Percentiles rank a stretch among this genome's conserved stretches.
Conservation (phyloP, 53 echinoderm and acorn worm genomes). For the Apostichopus leukothele region DNA sequence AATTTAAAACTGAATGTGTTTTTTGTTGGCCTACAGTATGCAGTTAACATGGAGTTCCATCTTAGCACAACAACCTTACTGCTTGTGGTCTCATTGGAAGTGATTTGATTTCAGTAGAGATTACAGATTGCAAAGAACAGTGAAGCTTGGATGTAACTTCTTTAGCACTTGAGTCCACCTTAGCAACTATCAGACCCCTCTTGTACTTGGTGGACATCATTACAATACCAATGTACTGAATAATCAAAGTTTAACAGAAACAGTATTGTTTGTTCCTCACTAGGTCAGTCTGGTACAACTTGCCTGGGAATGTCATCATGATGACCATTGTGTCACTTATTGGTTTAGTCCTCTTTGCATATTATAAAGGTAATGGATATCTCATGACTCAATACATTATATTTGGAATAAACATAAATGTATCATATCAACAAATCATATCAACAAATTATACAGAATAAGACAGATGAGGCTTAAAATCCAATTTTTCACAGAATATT, state of each 20-base stretch:
- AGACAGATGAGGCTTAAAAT: no score
- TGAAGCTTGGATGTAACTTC: no score
- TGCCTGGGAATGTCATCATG: constrained; percentile 85
- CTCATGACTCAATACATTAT: neutral
- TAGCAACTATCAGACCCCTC: neutral
- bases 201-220: neutral
- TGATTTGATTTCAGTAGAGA: no score
- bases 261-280: constrained; percentile 4
- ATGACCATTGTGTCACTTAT: constrained; percentile 71
- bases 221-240: neutral
- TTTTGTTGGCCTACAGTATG: neutral
- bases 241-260: neutral
- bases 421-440: no score
- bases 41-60: neutral
- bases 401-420: no score
- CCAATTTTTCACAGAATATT: no score
- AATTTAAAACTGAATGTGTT: no score
- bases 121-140: no score
- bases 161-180: no score
- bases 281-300: constrained; percentile 89
- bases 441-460: no score
- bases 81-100: no score
- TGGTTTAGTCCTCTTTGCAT: constrained; percentile 84
- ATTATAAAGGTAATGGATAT: constrained; percentile 54
- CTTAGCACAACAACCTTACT: neutral